These are phyloP conservation scores for Hirudo medicinalis DNA, from an alignment of 1,140 invertebrate species.

Conservation along the genomic window DNA sequence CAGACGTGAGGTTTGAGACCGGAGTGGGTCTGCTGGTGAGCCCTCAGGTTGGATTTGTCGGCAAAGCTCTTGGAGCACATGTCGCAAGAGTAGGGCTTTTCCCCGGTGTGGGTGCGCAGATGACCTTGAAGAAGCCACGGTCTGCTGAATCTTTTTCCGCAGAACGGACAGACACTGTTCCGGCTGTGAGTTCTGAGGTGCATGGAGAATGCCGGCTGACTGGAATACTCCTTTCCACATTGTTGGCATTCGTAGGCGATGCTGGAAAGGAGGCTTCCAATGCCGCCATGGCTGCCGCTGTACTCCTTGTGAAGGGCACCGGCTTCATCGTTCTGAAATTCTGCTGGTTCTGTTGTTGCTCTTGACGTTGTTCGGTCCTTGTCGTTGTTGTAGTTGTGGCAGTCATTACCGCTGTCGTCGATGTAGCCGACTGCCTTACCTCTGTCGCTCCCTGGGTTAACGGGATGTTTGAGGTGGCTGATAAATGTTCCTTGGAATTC, in stretches of 20 bases:
- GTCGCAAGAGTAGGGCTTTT: slow-evolving; percentile 74
- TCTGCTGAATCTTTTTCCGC: slow-evolving; percentile 37
- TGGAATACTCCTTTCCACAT: slow-evolving; percentile 84
- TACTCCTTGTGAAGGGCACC: too few relatives aligned
- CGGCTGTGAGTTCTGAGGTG: slow-evolving; percentile 78
- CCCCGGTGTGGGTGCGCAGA: slow-evolving; percentile 87
- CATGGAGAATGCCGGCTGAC: slow-evolving; percentile 93
- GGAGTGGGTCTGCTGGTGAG: slow-evolving; percentile 48
- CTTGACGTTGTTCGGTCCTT: too few relatives aligned
- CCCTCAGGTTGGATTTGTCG: slow-evolving; percentile 14
- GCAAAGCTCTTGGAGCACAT: slow-evolving; percentile 11
- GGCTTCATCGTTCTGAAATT: too few relatives aligned
- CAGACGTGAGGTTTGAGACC: slow-evolving; percentile 69
- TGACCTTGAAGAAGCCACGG: slow-evolving; percentile 90
- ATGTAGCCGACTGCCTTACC: too few relatives aligned
- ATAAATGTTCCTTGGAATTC: too few relatives aligned
- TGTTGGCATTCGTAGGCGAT: slow-evolving; percentile 59
- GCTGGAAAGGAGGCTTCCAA: slow-evolving; percentile 32
- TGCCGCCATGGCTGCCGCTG: too few relatives aligned
- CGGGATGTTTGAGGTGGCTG: too few relatives aligned
- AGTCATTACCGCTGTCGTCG: too few relatives aligned
- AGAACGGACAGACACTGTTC: slow-evolving; percentile 9
- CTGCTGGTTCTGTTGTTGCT: too few relatives aligned
- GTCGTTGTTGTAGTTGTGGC: too few relatives aligned
- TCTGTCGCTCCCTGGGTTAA: too few relatives aligned